A percentile compares a stretch with the other conserved stretches of the same genome.
These are phyloP conservation scores for Drosophila sp. DNA, from an alignment of 1,140 invertebrate genomes.

Conservation along the genomic window DNA sequence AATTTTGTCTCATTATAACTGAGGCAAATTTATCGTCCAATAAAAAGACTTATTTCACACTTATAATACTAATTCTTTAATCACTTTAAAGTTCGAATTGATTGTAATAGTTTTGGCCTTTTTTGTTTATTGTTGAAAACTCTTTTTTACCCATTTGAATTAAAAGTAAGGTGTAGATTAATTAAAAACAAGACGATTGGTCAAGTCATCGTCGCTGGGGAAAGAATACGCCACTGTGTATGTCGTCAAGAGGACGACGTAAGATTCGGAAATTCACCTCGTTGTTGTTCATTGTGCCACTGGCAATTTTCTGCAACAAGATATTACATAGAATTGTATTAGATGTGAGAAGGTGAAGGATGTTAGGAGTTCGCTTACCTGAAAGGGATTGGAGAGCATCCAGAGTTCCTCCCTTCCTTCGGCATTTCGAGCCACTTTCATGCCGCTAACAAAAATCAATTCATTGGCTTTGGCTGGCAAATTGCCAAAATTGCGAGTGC, in stretches of 20 bases:
- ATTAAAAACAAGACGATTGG: conserved; percentile 64
- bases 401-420: conserved; percentile 88
- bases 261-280: conserved; percentile 89
- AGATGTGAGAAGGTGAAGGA: background rate
- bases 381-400: conserved; percentile 88
- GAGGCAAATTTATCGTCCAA: too few relatives aligned
- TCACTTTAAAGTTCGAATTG: too few relatives aligned
- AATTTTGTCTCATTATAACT: too few relatives aligned
- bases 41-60: too few relatives aligned
- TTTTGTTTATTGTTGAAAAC: too few relatives aligned
- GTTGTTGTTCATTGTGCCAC: conserved; percentile 85
- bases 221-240: conserved; percentile 63
- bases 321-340: background rate
- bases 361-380: conserved; percentile 71
- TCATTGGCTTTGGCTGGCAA: conserved; percentile 85
- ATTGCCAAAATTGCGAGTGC: conserved; percentile 80
- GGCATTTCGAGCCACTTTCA: conserved; percentile 87
- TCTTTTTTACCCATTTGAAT: too few relatives aligned
- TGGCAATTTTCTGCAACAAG: conserved; percentile 87
- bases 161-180: conserved; percentile 7
- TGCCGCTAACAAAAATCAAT: conserved; percentile 88
- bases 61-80: too few relatives aligned
- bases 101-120: background rate
- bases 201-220: conserved; percentile 64
- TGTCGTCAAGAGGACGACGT: conserved; percentile 57